These are phyloP conservation scores for Gymnoscopelus braueri DNA, from an alignment of 2,797 vertebrate genomes.

Conservation along the genomic window DNA sequence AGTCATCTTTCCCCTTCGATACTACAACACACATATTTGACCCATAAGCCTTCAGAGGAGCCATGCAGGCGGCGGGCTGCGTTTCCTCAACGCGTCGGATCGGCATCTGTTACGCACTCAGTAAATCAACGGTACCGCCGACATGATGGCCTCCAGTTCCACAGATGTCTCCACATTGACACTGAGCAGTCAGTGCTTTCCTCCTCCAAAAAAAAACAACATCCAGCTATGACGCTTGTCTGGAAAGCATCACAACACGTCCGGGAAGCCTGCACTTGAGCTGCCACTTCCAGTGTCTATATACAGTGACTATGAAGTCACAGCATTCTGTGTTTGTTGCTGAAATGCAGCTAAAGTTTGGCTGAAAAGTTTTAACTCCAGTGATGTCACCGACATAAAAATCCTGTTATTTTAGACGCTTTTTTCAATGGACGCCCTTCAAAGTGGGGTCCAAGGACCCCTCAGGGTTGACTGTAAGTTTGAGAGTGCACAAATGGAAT, in stretches of 20 bases:
- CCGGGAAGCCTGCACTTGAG: conserved; percentile 45
- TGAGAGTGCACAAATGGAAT: no score
- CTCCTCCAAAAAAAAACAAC: conserved; percentile 9
- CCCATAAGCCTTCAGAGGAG: conserved; percentile 2
- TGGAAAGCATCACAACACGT: conserved; percentile 63
- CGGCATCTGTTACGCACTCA: conserved; percentile 36
- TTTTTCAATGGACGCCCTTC: no score
- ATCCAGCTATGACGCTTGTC: conserved; percentile 21
- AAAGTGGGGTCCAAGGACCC: no score
- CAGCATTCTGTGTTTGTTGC: no score
- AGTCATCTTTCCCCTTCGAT: background rate
- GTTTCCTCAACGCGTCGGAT: conserved; percentile 30
- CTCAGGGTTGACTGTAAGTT: no score
- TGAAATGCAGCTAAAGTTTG: no score
- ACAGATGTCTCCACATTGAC: conserved; percentile 10
- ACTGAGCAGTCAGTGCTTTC: conserved; percentile 16
- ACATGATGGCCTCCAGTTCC: conserved; percentile 50
- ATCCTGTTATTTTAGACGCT: no score
- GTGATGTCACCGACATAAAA: no score
- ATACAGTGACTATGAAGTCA: no score
- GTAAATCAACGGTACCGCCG: conserved; percentile 32
- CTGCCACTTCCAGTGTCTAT: conserved; percentile 24
- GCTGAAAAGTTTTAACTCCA: no score
- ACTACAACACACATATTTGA: background rate
- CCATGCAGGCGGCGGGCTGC: background rate